A percentile compares a stretch with the other conserved stretches of the same genome.
Evolutionary conservation across 2,888 invertebrate species (phyloP).

Genomic region (Mythimna impura): DNA sequence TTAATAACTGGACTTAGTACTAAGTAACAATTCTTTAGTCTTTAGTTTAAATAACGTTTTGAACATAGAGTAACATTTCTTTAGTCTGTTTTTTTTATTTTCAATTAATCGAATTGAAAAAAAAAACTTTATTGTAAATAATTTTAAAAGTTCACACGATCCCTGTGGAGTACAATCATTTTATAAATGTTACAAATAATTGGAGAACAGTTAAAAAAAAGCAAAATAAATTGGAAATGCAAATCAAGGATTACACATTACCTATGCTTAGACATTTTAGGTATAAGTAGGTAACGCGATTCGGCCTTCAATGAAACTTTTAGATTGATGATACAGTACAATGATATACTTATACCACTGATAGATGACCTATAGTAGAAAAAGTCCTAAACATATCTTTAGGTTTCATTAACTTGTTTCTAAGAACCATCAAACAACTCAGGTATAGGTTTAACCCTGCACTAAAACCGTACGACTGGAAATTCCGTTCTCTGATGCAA

Average conservation of each 20-base stretch:
- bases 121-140: no score
- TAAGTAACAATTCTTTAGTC: conserved; percentile 26
- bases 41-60: background rate
- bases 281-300: no score
- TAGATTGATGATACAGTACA: background rate
- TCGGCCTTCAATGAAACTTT: background rate
- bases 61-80: background rate
- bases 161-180: no score
- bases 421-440: background rate
- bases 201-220: no score
- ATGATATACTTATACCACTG: background rate
- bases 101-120: no score
- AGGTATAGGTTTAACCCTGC: background rate
- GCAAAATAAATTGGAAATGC: no score
- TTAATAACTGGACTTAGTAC: conserved; percentile 6
- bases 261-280: background rate
- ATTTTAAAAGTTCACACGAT: no score
- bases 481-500: background rate
- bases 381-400: background rate
- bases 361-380: background rate
- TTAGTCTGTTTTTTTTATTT: background rate
- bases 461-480: background rate
- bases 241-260: no score
- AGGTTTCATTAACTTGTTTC: background rate
- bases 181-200: no score